Evolutionary conservation across 1,140 invertebrate genomes (phyloP), one percentile per base, ranked within the genome.

Genomic region (Saxidomus purpurata): DNA sequence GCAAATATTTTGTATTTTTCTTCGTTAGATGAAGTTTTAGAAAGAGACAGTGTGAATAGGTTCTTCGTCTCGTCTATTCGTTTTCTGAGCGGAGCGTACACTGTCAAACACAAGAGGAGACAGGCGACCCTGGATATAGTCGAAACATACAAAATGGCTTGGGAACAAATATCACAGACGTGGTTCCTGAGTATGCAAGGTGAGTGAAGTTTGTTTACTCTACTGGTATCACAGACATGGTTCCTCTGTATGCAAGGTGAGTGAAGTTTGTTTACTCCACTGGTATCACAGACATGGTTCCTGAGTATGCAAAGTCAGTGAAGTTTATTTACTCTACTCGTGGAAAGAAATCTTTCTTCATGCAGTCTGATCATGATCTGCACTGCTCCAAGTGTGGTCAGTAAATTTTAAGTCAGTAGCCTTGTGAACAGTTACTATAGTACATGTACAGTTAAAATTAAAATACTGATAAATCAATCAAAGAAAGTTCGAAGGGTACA

Each of bases 191-290:
- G 67, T 34, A 89, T 89, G 87, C 87, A 89, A 71, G 87, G 87
- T 89, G 28, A 67, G 83, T 31, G n/a, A 28, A n/a, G n/a, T n/a
- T n/a, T n/a, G n/a, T n/a, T n/a, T n/a, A n/a, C n/a, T n/a, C n/a
- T n/a, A n/a, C n/a, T n/a, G n/a, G n/a, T 89, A 31, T 89, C 87
- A 59, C 87, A 89, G 43, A 89, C 87, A 11, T 89, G 87, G 87
- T 89, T 89, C 28, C 79, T 89, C 25, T 49, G 67, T 34, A 89
- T 89, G 87, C 87, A 89, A 71, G 87, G 87, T 89, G 28, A 67
- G 83, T 31, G n/a, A 28, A n/a, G n/a, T n/a, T n/a, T n/a, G n/a
- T n/a, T n/a, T n/a, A n/a, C n/a, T n/a, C n/a, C n/a, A n/a, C n/a
- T n/a, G n/a, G n/a, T 89, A 31, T 89, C 87, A 59, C 87, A 89